These are phyloP conservation scores for Antidorcas marsupialis DNA, from an alignment of 2,113 vertebrate species.

Conservation along the genomic window DNA sequence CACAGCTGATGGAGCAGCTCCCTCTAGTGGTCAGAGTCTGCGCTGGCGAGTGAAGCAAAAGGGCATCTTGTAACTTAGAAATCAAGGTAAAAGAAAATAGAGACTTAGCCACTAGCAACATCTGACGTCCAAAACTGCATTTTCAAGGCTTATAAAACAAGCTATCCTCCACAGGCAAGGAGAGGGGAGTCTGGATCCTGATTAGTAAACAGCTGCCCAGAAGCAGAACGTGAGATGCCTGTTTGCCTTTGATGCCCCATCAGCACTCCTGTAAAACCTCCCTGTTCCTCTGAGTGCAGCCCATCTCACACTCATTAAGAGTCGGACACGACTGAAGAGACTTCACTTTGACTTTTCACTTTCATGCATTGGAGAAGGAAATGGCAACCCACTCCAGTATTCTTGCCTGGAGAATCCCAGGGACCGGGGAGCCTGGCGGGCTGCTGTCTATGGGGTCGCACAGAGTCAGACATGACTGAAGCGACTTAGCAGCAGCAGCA, in stretches of 20 bases:
- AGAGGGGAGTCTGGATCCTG: not conserved
- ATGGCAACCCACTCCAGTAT: too few species aligned
- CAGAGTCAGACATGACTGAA: too few species aligned
- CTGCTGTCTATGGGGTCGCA: too few species aligned
- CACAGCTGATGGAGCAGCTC: slow-evolving; percentile 62
- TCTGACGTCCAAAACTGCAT: not conserved
- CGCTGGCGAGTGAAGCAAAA: not conserved
- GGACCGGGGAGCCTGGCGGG: too few species aligned
- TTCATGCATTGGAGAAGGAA: too few species aligned
- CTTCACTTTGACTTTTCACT: too few species aligned
- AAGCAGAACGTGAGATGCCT: not conserved
- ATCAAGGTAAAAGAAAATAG: not conserved
- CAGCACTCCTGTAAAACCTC: not conserved
- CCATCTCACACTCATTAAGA: not conserved
- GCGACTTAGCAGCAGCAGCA: too few species aligned
- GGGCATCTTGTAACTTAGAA: not conserved
- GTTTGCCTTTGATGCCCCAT: not conserved
- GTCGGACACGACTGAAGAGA: too few species aligned
- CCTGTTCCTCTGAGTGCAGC: not conserved
- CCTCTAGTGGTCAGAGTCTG: slow-evolving; percentile 57
- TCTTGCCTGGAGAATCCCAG: too few species aligned
- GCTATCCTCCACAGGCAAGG: not conserved
- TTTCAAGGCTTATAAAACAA: not conserved
- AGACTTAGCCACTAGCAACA: not conserved
- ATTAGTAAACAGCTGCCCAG: not conserved